Conservation (phyloP, 1,140 invertebrate genomes). For the Potamilus streckersoni region DNA sequence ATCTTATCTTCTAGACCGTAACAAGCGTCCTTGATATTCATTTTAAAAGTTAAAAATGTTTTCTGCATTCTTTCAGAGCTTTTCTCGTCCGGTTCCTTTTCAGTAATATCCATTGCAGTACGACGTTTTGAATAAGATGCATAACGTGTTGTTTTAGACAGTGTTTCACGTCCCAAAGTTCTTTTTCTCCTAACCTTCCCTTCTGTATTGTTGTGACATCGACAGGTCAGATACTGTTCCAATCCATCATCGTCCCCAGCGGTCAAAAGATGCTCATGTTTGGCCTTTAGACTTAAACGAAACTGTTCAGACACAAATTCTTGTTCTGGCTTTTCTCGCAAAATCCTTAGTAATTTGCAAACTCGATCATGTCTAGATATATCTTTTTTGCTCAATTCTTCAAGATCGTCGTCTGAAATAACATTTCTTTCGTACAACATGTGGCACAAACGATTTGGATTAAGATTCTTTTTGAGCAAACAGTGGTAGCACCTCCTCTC, state of each 20-base stretch:
- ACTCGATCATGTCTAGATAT: constrained; percentile 1
- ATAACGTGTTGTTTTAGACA: too few relatives aligned
- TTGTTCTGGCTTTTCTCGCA: background rate
- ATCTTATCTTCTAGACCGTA: too few relatives aligned
- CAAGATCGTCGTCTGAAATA: constrained; percentile 18
- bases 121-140: too few relatives aligned
- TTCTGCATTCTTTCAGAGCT: too few relatives aligned
- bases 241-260: background rate
- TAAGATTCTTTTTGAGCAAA: constrained; percentile 2
- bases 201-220: background rate
- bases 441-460: constrained; percentile 8
- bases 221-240: background rate
- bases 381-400: background rate
- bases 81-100: too few relatives aligned
- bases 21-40: too few relatives aligned
- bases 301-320: background rate
- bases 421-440: constrained; percentile 8
- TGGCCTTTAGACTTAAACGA: background rate
- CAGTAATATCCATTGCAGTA: too few relatives aligned
- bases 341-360: background rate
- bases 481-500: constrained; percentile 3
- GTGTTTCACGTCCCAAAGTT: too few relatives aligned
- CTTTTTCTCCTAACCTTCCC: background rate
- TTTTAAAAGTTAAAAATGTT: too few relatives aligned
- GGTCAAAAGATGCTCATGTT: constrained; percentile 10